Evolutionary conservation across 2,797 vertebrate genomes (phyloP).

Genomic region (Potorous gilbertii): DNA sequence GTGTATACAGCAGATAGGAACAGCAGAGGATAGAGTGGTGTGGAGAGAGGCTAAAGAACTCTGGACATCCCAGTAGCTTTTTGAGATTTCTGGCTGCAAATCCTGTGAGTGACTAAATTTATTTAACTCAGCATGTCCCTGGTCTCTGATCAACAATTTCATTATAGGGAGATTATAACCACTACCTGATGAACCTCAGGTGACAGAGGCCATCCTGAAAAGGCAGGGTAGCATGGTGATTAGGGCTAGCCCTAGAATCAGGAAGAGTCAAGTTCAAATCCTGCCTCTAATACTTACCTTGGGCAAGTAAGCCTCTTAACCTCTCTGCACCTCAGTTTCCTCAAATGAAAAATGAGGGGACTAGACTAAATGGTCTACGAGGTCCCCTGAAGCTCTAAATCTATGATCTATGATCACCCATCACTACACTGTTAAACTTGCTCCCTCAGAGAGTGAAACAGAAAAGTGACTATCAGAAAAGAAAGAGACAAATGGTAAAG

Average conservation of each 20-base stretch:
- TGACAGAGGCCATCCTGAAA: conserved; percentile 7
- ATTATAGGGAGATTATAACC: neutral
- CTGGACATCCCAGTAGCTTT: neutral
- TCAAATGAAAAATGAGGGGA: neutral
- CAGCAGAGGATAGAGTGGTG: neutral
- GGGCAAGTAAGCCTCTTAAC: neutral
- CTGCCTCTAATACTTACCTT: neutral
- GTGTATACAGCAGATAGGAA: no score
- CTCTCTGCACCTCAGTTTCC: neutral
- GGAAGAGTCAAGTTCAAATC: neutral
- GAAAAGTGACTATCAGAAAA: neutral
- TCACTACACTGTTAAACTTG: neutral
- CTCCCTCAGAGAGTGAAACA: neutral
- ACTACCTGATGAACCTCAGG: neutral
- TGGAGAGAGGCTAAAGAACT: neutral
- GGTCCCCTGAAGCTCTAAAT: neutral
- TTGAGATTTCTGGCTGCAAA: conserved; percentile 15
- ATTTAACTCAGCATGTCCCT: neutral
- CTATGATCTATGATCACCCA: neutral
- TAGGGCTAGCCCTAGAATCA: neutral
- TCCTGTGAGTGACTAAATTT: neutral
- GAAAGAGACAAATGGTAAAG: neutral
- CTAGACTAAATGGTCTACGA: neutral
- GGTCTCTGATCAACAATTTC: neutral
- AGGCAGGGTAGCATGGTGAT: neutral